Base-by-base conservation (phyloP, 1,140 invertebrate species). In the Cotesia typhae region DNA sequence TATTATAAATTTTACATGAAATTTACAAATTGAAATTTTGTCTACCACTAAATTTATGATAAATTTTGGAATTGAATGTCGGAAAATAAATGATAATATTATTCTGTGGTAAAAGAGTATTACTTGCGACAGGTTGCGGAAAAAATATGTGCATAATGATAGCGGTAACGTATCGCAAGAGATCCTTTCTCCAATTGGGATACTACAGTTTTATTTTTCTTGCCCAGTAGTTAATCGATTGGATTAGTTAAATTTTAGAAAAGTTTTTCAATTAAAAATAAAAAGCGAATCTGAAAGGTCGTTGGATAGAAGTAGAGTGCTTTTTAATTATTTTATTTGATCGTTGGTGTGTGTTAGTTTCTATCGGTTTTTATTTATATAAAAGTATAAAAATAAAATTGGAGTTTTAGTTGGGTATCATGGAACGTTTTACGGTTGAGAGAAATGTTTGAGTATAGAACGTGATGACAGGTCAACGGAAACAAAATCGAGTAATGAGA, bases 61-160 rank as follows among this genome's bases (percentile, higher is more conserved):
- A 28, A 28, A 28, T 14, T 14, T 55, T 14, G 12, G 12, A 17
- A 1, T 14, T 12, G 2, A 61, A 61, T 12, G 36, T 35, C 6
- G 7, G 12, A 41, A 38, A 65, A 65, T 66, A 10, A 66, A 66
- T 66, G 38, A 28, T 69, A 60, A 69, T 69, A 17, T 9, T 69
- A 69, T 69, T 69, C 67, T 10, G 38, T 55, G 67, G 41, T 59
- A 69, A 69, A 53, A 69, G 57, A 37, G 36, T 69, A 57, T 28
- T 28, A 35, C 17, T n/a, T 63, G 59, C 38, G 20, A 71, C 28
- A 28, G 28, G 28, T 28, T 73, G 65, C 7, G 38, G 55, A 12
- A 69, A 69, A 68, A 69, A 69, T 69, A 69, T 69, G 67, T 69
- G 55, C 67, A 69, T 69, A 60, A 28, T 28, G 28, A 28, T 28